A percentile compares a stretch with the other conserved stretches of the same genome.
These are phyloP conservation scores for Ophion ellenae DNA, from an alignment of 2,888 invertebrate genomes.

Conservation along the genomic window DNA sequence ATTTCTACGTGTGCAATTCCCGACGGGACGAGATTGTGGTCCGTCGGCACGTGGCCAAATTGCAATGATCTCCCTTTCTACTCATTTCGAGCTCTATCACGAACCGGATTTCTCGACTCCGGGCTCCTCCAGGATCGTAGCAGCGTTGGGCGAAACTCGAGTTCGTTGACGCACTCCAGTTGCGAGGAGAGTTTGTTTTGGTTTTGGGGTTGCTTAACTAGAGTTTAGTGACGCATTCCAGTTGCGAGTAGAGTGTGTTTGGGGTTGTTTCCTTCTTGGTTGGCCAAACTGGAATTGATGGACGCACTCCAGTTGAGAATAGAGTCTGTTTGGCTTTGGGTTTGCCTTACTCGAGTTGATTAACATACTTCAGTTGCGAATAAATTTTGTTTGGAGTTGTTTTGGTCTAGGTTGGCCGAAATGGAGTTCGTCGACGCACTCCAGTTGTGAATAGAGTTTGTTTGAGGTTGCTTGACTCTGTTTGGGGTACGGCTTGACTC, in stretches of 20 bases:
- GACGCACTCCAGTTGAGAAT: not conserved
- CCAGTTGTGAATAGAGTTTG: not conserved
- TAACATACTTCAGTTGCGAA: not conserved
- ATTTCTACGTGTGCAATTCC: slow-evolving; percentile 60
- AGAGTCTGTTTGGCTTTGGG: not conserved
- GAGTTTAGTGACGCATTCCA: not conserved
- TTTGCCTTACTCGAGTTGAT: not conserved
- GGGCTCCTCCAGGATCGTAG: not conserved
- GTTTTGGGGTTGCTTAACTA: not conserved
- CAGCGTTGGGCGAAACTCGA: not conserved
- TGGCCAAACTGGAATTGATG: no score
- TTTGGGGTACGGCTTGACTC: not conserved
- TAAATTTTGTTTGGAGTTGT: not conserved
- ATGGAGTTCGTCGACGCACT: not conserved
- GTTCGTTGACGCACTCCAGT: not conserved
- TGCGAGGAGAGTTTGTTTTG: not conserved
- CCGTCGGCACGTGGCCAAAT: slow-evolving; percentile 59
- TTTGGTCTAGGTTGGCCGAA: not conserved
- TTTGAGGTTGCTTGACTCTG: not conserved
- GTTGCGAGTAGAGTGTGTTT: not conserved
- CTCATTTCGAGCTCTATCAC: not conserved
- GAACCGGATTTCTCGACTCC: not conserved
- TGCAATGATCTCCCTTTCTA: slow-evolving; percentile 19
- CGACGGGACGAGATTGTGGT: slow-evolving; percentile 33
- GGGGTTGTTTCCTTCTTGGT: no score